Conservation (phyloP, 2,113 vertebrate species). For the Colistium nudipinnis region DNA sequence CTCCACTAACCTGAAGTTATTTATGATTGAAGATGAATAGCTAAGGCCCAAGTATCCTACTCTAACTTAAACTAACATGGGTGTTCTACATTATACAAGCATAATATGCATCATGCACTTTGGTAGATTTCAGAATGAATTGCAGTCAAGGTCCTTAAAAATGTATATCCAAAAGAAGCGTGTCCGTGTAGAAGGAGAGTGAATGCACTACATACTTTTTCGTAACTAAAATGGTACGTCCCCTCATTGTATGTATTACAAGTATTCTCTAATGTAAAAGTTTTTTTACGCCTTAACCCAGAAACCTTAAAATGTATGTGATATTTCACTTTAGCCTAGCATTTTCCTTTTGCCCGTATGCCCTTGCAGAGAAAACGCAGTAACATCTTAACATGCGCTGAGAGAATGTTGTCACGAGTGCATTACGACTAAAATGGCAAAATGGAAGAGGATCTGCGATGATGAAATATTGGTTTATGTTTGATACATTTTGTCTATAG, state of each 20-base stretch:
- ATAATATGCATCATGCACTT: slow-evolving; percentile 75
- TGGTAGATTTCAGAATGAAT: slow-evolving; percentile 60
- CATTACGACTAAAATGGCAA: background rate
- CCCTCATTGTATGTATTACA: slow-evolving; percentile 25
- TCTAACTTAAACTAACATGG: slow-evolving; percentile 7
- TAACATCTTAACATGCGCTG: background rate
- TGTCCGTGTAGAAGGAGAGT: slow-evolving; percentile 21
- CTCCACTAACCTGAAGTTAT: slow-evolving; percentile 11
- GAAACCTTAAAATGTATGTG: slow-evolving; percentile 53
- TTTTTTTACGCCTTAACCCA: slow-evolving; percentile 68
- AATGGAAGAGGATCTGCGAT: slow-evolving; percentile 11
- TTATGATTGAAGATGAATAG: slow-evolving; percentile 2
- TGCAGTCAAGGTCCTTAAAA: slow-evolving; percentile 40
- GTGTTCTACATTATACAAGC: slow-evolving; percentile 12
- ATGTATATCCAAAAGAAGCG: slow-evolving; percentile 8
- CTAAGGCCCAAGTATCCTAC: no score
- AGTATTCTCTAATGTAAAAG: slow-evolving; percentile 38
- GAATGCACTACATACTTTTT: slow-evolving; percentile 56
- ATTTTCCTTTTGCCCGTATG: slow-evolving; percentile 19
- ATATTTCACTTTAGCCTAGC: slow-evolving; percentile 11
- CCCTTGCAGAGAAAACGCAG: background rate
- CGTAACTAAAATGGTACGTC: slow-evolving; percentile 49
- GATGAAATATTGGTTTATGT: slow-evolving; percentile 35
- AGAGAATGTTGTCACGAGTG: background rate
- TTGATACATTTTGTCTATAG: slow-evolving; percentile 18